Base-by-base conservation (phyloP, 2,113 vertebrate species). In the Nyctibius bracteatus region DNA sequence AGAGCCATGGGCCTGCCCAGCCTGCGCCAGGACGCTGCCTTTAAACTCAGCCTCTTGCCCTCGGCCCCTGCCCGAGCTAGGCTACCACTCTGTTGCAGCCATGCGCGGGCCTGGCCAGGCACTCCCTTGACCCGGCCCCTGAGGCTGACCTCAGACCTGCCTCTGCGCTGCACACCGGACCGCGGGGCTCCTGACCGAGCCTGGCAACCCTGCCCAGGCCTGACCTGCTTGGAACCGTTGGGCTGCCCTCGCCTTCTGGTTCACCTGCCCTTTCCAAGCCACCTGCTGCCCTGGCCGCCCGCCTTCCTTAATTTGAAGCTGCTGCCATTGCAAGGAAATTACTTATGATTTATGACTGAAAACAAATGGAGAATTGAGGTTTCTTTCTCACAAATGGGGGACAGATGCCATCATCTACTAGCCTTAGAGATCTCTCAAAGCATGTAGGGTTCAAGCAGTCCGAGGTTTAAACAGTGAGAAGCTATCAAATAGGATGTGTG, bases 221-320 rank as follows among this genome's bases (percentile, higher is more conserved):
- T 1, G 43, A 35, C 62, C 46, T 0, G 1, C 84, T 61, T 28
- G 0, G 1, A 0, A 2, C 21, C 5, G 51, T 3, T 2, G 78
- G 33, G 49, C 35, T 1, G 1, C 72, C 46, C 51, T 52, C 5
- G 0, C 65, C 22, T 62, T 9, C 67, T 13, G 49, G 10, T 66
- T 61, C n/a, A 16, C 79, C 65, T 22, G 47, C 22, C 58, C 75
- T 1, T 58, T 39, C 52, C 47, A 37, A 58, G 85, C 17, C 2
- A 9, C 92, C 65, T 24, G 75, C 71, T 39, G 49, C 77, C 24
- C 73, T 25, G 70, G n/a, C 84, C 2, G 1, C 72, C 55, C 41
- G 41, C 47, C 1, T 78, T 77, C n/a, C 51, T 72, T 77, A 82
- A 68, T 61, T 46, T 83, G 41, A 91, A 88, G 33, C 9, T 65